Evolutionary conservation across 1,140 invertebrate genomes (phyloP), one percentile per base, ranked within the genome.

Genomic region (Trichogramma pretiosum): DNA sequence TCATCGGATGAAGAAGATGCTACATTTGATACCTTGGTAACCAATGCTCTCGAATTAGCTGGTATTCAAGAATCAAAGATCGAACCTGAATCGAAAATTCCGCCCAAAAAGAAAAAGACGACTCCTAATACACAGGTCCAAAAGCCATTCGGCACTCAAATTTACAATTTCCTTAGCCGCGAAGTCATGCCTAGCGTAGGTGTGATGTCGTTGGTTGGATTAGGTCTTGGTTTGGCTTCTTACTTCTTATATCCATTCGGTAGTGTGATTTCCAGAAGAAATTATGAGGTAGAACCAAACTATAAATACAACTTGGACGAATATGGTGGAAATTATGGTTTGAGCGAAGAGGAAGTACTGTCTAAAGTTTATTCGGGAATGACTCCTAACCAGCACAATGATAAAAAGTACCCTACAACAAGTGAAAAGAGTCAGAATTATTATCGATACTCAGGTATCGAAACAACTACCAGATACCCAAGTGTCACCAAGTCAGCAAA

Each of bases 161-260:
- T 87, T 23, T 87, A 86, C 54, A 86, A 84, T 58, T 87, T 84
- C 56, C 63, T 87, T 17, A 82, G 83, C 8, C 72, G 83, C 56
- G 84, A 86, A 73, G 81, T 87, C 1, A 85, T 87, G 79, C 83
- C 84, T 1, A 82, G 80, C 45, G 81, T 87, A 14, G 83, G 84
- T 16, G 79, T 87, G 1, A 84, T 84, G 57, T 72, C 70, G 1
- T 64, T 86, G 16, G 77, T 86, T 14, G 84, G 84, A 7, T 60
- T 86, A 28, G 79, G 84, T 32, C 73, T 85, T 11, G 84, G 84
- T 13, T 62, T 87, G 23, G 84, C 84, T 21, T 82, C 83, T 22
- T 83, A 86, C 48, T 83, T 86, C 58, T 67, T 86, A 11, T 85
- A 83, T 67, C 84, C 84, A 8, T 85, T 85, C 53, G 73, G 79